Base-by-base conservation (phyloP, 2,888 invertebrate genomes). In the Pedicia rivosa region DNA sequence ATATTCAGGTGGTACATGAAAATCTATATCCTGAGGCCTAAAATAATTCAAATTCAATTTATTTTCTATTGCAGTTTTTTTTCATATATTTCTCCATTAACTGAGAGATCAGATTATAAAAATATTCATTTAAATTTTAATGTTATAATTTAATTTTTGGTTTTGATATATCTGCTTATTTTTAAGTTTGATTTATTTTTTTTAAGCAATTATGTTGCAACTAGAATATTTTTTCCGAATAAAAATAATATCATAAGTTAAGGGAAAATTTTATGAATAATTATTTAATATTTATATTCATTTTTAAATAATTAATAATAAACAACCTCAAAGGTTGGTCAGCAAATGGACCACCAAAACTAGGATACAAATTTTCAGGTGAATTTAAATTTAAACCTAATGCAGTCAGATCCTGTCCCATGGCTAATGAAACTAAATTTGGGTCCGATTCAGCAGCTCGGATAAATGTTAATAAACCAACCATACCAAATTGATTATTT, bases 401-500 rank as follows among this genome's bases (percentile, higher is more conserved):
- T 45, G 94, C 91, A 44, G 97, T 98, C 56, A 98, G 72, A 66
- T 98, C 98, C 64, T 92, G 92, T 45, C 98, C 98, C 54, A 98
- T 73, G 42, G 97, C 95, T 57, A 99, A 65, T 41, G 92, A 88
- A 47, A 95, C 92, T 54, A 98, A 71, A 64, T 91, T 91, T 37
- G 90, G 92, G 66, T 97, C 94, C 40, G 90, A 84, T 66, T 98
- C 97, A 43, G 95, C 92, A 45, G 94, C 92, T 57, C 95, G 74
- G 50, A 99, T 94, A 66, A 97, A 97, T 48, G 97, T 92, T 62
- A 99, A 68, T 50, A 99, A 72, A 33, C 98, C 98, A 47, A 97
- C 94, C 70, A 99, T 97, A 51, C 98, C 98, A 63, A 94, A 98
- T 68, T 98, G 98, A 67, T 99, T 98, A 51, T 84, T 87, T 47